phyloP scores from a whole-genome alignment of 2,113 vertebrate genomes.

The Gavia stellata region DNA sequence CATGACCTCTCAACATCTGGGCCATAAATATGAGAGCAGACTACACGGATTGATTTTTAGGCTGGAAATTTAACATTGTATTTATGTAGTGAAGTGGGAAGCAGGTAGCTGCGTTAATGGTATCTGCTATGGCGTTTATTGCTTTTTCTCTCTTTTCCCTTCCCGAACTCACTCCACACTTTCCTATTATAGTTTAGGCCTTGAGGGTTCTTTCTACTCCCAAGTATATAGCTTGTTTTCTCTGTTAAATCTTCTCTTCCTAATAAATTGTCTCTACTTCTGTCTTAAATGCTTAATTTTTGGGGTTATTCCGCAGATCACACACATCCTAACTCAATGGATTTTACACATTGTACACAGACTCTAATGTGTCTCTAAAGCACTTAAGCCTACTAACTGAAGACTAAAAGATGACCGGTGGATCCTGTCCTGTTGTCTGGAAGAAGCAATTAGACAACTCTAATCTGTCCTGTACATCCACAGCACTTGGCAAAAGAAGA shows the following conservation, averaged over 20 bases:
- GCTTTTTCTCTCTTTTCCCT: not conserved
- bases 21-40: not conserved
- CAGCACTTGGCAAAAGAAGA: not conserved
- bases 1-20: not conserved
- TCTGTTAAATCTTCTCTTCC: not conserved
- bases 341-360: not conserved
- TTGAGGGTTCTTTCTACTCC: not conserved
- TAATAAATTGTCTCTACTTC: not conserved
- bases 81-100: not conserved
- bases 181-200: not conserved
- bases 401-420: not conserved
- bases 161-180: not conserved
- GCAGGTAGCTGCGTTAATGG: not conserved
- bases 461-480: not conserved
- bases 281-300: not conserved
- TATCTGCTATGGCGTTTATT: not conserved
- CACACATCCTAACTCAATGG: not conserved
- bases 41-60: not conserved
- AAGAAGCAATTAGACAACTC: not conserved
- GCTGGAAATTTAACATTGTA: not conserved
- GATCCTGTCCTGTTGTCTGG: not conserved
- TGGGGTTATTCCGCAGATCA: not conserved
- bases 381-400: not conserved
- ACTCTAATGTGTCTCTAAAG: not conserved
- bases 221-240: not conserved